Percentiles rank a stretch among this genome's conserved stretches.
These are phyloP conservation scores for Cyrtonyx montezumae DNA, from an alignment of 2,113 vertebrate species.

Conservation along the genomic window DNA sequence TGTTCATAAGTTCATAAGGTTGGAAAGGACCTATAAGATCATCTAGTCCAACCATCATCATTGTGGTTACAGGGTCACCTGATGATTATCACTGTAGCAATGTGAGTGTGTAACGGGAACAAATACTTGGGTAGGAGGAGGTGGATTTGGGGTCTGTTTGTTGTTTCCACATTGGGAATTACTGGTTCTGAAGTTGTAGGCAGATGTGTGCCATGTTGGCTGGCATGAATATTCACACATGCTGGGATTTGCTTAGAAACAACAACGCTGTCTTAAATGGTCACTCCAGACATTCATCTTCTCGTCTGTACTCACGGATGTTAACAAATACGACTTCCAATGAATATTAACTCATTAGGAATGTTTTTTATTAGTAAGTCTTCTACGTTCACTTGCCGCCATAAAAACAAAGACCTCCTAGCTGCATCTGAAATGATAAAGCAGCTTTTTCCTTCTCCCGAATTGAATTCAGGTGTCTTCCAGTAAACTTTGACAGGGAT, in stretches of 20 bases:
- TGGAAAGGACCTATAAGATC: too few relatives aligned
- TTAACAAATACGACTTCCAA: neutral
- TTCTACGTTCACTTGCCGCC: neutral
- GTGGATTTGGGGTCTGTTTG: neutral
- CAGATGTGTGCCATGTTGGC: neutral
- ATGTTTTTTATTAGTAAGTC: neutral
- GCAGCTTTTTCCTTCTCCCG: neutral
- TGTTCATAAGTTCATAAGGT: too few relatives aligned
- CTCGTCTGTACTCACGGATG: neutral
- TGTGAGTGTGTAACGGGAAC: neutral
- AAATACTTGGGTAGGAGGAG: neutral
- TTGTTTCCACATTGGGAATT: neutral
- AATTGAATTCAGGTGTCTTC: constrained; percentile 84
- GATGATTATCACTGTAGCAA: neutral
- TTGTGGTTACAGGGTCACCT: neutral
- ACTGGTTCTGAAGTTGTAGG: neutral
- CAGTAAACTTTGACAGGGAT: constrained; percentile 88
- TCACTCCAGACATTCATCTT: neutral
- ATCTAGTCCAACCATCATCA: too few relatives aligned
- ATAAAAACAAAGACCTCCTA: neutral
- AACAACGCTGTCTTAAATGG: neutral
- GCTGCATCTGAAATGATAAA: neutral
- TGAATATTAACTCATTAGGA: neutral
- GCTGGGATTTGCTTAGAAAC: neutral
- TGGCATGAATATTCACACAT: neutral